phyloP scores from a whole-genome alignment of 2,888 invertebrate genomes.

The Drosophila emarginata region DNA sequence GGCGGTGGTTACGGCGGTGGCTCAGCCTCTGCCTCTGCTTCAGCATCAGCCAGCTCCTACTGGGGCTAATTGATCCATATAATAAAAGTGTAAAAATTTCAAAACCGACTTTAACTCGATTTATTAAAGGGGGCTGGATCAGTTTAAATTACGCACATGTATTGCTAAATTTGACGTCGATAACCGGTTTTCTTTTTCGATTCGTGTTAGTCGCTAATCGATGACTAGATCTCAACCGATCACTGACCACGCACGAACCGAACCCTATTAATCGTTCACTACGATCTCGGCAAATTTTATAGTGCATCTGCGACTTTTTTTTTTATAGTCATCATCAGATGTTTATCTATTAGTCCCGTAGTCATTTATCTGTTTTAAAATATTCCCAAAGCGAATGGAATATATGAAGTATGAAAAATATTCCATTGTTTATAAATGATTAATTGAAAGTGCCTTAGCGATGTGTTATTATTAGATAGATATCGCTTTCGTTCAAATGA shows the following conservation, averaged over 20 bases:
- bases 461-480: conserved; percentile 10
- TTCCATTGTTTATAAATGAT: neutral
- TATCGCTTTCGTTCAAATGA: neutral
- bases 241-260: neutral
- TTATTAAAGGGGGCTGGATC: conserved; percentile 8
- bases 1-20: conserved; percentile 4
- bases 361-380: neutral
- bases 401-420: neutral
- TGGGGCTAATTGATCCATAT: conserved; percentile 2
- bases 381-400: conserved; percentile 1
- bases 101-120: neutral
- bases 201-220: neutral
- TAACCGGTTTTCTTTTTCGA: conserved; percentile 1
- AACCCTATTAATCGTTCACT: neutral
- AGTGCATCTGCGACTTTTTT: neutral
- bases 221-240: neutral
- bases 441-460: neutral
- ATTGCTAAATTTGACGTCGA: conserved; percentile 3
- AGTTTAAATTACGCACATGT: neutral
- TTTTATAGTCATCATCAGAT: neutral
- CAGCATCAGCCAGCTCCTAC: conserved; percentile 42
- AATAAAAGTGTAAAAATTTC: conserved; percentile 20
- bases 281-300: no score
- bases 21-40: conserved; percentile 35
- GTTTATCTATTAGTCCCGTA: neutral